Percentiles rank a stretch among this genome's conserved stretches.
phyloP scores from a whole-genome alignment of 2,797 vertebrate genomes.

The Prionace glauca region DNA sequence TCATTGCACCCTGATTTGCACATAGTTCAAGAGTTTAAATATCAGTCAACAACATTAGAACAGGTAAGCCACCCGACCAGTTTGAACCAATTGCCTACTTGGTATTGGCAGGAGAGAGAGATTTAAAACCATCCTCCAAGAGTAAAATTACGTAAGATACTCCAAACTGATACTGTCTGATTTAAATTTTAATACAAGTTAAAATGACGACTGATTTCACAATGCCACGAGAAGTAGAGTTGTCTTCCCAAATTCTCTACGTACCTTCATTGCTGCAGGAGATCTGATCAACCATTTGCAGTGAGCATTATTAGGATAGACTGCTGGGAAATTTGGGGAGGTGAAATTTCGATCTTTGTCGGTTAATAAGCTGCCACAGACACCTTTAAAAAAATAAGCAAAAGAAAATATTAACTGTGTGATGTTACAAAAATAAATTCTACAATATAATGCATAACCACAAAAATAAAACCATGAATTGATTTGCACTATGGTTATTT shows the following conservation, averaged over 20 bases:
- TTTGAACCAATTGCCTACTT: not conserved
- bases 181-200: not conserved
- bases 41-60: not conserved
- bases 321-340: not conserved
- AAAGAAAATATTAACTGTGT: not conserved
- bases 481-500: not conserved
- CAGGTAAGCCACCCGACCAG: not conserved
- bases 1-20: not conserved
- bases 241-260: not conserved
- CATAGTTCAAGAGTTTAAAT: not conserved
- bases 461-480: not conserved
- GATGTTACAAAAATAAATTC: not conserved
- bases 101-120: not conserved
- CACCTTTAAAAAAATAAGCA: not conserved
- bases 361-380: not conserved
- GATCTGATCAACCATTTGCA: slow-evolving; percentile 15
- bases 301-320: not conserved
- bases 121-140: not conserved
- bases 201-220: not conserved
- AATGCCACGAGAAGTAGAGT: not conserved
- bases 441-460: not conserved
- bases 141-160: not conserved
- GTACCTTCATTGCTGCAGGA: not conserved
- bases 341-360: not conserved
- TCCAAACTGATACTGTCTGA: not conserved